Evolutionary conservation across 2,888 invertebrate genomes (phyloP).

Genomic region (Drosophila flavopinicola): DNA sequence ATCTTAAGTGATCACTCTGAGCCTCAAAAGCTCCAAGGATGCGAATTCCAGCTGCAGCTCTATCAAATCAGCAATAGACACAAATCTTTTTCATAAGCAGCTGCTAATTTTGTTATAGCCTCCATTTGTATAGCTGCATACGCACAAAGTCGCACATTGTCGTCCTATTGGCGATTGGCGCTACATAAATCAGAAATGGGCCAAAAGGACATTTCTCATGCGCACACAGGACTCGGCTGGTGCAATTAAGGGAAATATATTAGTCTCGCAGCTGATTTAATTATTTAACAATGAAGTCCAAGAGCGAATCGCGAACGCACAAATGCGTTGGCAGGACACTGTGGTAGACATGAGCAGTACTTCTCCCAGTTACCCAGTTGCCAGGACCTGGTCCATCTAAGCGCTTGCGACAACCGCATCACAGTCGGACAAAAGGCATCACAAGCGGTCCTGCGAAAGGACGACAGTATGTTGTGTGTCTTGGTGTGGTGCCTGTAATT

Average conservation of each 20-base stretch:
- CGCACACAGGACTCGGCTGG: slow-evolving; percentile 51
- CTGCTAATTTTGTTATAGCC: slow-evolving; percentile 13
- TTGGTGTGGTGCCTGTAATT: slow-evolving; percentile 77
- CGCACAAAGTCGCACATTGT: slow-evolving; percentile 51
- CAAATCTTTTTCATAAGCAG: slow-evolving; percentile 13
- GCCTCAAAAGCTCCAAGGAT: too few species aligned
- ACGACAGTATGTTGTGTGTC: slow-evolving; percentile 2
- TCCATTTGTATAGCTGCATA: slow-evolving; percentile 52
- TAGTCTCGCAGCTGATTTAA: slow-evolving; percentile 83
- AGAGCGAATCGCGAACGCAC: slow-evolving; percentile 43
- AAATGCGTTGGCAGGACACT: slow-evolving; percentile 14
- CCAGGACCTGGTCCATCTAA: slow-evolving; percentile 24
- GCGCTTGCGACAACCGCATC: slow-evolving; percentile 72
- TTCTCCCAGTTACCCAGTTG: too few species aligned
- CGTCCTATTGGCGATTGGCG: slow-evolving; percentile 39
- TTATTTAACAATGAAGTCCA: slow-evolving; percentile 82
- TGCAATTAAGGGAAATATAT: slow-evolving; percentile 83
- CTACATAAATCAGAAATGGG: slow-evolving; percentile 65
- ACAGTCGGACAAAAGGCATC: slow-evolving; percentile 77
- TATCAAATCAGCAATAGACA: slow-evolving; percentile 1
- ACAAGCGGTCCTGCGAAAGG: slow-evolving; percentile 31
- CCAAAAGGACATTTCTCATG: slow-evolving; percentile 43
- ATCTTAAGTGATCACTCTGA: too few species aligned
- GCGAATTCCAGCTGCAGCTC: too few species aligned
- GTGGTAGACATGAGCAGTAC: slow-evolving; percentile 57